phyloP scores from a whole-genome alignment of 2,888 invertebrate genomes.

The Chrysolina haemoptera region DNA sequence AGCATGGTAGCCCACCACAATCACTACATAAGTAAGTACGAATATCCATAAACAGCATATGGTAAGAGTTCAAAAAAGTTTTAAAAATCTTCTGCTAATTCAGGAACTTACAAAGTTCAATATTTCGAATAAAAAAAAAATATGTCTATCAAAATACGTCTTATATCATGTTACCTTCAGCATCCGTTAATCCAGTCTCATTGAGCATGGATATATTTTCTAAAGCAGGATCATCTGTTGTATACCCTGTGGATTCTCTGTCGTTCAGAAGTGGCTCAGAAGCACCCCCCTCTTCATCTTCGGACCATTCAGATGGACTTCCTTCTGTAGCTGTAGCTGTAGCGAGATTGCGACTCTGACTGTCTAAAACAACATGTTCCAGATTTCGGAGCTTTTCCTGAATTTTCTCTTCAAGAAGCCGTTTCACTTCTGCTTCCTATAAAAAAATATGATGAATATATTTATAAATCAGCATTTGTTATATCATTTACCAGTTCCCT shows the following conservation, averaged over 20 bases:
- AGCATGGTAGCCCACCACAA: too few relatives aligned
- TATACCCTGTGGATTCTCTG: conserved; percentile 83
- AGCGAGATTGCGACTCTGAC: conserved; percentile 40
- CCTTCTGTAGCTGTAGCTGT: conserved; percentile 71
- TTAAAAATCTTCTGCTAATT: too few relatives aligned
- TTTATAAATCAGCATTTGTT: conserved; percentile 12
- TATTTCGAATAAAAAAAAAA: too few relatives aligned
- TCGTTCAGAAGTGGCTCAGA: conserved; percentile 74
- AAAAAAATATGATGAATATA: conserved; percentile 21
- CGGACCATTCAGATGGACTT: conserved; percentile 89
- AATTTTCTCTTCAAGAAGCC: conserved; percentile 70
- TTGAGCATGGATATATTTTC: conserved; percentile 90
- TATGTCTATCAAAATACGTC: too few relatives aligned
- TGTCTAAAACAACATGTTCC: conserved; percentile 54
- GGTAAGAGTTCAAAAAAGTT: too few relatives aligned
- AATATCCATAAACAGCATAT: too few relatives aligned
- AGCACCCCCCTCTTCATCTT: conserved; percentile 77
- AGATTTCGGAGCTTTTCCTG: conserved; percentile 66
- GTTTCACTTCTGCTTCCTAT: conserved; percentile 71
- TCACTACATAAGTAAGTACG: too few relatives aligned
- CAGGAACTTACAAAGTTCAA: too few relatives aligned
- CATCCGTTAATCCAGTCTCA: conserved; percentile 89
- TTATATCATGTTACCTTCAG: conserved; percentile 81
- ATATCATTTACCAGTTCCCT: conserved; percentile 65
- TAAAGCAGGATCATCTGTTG: conserved; percentile 89